Evolutionary conservation across 2,113 vertebrate species (phyloP), one percentile per base, ranked within the genome.

Genomic region (Hepsetus odoe): DNA sequence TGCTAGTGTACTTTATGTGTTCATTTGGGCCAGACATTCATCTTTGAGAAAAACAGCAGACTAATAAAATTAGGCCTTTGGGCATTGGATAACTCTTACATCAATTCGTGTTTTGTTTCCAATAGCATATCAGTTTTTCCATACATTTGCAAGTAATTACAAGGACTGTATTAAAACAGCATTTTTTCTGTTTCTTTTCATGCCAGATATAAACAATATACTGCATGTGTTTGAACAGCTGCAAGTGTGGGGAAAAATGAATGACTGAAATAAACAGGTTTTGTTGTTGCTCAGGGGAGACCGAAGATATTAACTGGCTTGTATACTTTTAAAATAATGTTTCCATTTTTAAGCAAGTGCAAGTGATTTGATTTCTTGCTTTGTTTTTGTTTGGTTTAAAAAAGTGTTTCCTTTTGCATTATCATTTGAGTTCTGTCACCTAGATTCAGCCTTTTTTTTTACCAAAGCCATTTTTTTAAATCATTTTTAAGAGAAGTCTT

Each of bases 211-310:
- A 55, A 40, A 38, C 18, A 76, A 16, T 26, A 30, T 38, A n/a
- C 30, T 61, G 55, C 26, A 61, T 49, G 56, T 62, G 40, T 64
- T 38, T 32, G 44, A 46, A 7, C n/a, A 51, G 40, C 55, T 22
- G 65, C 46, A 76, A 33, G 22, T 18, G 10, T 3, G 24, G 22
- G 40, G 32, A 55, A 28, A 20, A 49, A 64, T 53, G 30, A 51
- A 75, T 24, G n/a, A 76, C 44, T 55, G 33, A 66, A 75, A 67
- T 66, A 66, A 76, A 66, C 74, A 76, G 33, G 44, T 11, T 61
- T 61, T 61, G 26, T 16, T 75, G 28, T 53, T 26, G 51, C 46
- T 55, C 61, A 75, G 14, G 59, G 0, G 30, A 38, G 46, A 14
- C 30, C 5, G 44, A 73, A 73, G 5, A 59, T 38, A 76, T 66